These are phyloP conservation scores for Alauda arvensis DNA, from an alignment of 2,797 vertebrate genomes.

Conservation along the genomic window DNA sequence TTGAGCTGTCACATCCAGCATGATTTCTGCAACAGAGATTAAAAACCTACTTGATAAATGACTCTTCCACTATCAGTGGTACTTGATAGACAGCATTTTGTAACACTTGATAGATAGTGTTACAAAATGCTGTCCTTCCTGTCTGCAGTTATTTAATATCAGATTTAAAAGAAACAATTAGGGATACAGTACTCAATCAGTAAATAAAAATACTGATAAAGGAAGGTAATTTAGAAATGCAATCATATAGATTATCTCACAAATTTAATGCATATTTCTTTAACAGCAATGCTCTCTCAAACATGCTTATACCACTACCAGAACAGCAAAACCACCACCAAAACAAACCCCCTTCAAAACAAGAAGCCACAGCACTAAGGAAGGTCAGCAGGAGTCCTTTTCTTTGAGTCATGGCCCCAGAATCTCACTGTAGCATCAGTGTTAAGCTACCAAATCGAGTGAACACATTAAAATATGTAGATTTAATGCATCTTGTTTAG, in stretches of 20 bases:
- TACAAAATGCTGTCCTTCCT: background rate
- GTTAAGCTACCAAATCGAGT: background rate
- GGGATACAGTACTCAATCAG: background rate
- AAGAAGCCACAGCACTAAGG: background rate
- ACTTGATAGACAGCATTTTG: background rate
- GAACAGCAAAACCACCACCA: background rate
- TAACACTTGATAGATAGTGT: background rate
- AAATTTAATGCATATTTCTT: background rate
- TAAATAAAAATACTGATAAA: background rate
- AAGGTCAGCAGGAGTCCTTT: background rate
- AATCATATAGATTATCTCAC: background rate
- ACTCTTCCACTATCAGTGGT: background rate
- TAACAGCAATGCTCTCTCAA: background rate
- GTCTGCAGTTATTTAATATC: background rate
- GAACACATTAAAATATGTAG: background rate
- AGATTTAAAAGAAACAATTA: background rate
- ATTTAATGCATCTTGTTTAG: background rate
- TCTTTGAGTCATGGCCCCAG: background rate
- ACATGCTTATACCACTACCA: background rate
- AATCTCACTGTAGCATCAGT: background rate
- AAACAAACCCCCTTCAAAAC: background rate
- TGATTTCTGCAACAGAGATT: background rate
- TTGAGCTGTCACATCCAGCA: background rate
- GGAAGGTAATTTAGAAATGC: background rate
- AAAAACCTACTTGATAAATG: background rate